Conservation (phyloP, 2,113 vertebrate species). For the Morphnarchus princeps region DNA sequence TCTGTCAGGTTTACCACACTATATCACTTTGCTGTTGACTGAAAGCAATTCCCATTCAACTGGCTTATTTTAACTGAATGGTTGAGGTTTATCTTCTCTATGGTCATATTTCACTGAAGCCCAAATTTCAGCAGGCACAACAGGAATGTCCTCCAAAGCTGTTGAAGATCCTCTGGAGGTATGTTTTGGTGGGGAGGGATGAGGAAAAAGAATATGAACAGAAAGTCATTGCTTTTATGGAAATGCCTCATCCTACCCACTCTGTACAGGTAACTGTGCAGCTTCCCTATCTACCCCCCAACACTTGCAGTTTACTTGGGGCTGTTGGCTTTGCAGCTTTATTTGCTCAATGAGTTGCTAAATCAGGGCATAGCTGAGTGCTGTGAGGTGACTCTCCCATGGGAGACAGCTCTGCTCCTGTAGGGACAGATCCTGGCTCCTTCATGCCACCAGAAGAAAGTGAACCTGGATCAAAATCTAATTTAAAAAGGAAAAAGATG, state of each 20-base stretch:
- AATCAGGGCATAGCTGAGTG: background rate
- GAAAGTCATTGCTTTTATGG: background rate
- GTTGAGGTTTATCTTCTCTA: background rate
- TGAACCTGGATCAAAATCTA: background rate
- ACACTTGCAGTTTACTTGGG: background rate
- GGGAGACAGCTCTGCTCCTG: background rate
- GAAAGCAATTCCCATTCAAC: background rate
- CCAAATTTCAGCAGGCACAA: background rate
- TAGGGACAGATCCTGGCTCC: background rate
- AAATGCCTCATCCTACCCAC: background rate
- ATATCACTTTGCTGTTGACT: background rate
- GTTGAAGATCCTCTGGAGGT: background rate
- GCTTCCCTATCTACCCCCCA: background rate
- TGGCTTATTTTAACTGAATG: background rate
- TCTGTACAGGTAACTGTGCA: background rate
- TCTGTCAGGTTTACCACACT: background rate
- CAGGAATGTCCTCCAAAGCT: background rate
- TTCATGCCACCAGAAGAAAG: background rate
- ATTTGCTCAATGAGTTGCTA: background rate
- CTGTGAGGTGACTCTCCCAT: background rate
- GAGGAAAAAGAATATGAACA: background rate
- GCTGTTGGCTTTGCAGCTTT: background rate
- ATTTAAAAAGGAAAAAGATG: background rate
- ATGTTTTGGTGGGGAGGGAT: background rate
- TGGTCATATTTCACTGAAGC: background rate